These are phyloP conservation scores for Cantharis lateralis DNA, from an alignment of 2,888 invertebrate species.

Conservation along the genomic window DNA sequence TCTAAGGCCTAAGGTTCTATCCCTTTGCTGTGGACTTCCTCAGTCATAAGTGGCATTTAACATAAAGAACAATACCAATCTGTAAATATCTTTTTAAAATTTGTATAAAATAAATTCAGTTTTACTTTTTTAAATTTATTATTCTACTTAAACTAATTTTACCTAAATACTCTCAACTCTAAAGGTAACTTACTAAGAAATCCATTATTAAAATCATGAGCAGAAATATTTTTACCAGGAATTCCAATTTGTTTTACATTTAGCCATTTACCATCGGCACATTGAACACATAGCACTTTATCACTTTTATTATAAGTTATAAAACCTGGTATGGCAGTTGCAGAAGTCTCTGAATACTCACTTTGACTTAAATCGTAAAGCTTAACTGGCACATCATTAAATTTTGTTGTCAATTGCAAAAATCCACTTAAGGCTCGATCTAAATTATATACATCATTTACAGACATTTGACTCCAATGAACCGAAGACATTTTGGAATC, in stretches of 20 bases:
- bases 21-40: no score
- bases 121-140: neutral
- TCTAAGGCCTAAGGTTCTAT: no score
- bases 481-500: slow-evolving; percentile 64
- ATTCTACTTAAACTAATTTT: slow-evolving; percentile 21
- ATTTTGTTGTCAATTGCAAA: slow-evolving; percentile 66
- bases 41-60: no score
- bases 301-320: slow-evolving; percentile 63
- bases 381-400: slow-evolving; percentile 65
- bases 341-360: slow-evolving; percentile 3
- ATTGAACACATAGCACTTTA: slow-evolving; percentile 67
- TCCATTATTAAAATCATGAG: slow-evolving; percentile 85
- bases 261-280: slow-evolving; percentile 68
- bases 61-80: no score
- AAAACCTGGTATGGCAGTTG: slow-evolving; percentile 58
- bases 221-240: slow-evolving; percentile 72
- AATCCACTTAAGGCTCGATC: slow-evolving; percentile 71
- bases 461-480: slow-evolving; percentile 68
- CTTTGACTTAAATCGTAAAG: slow-evolving; percentile 58
- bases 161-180: slow-evolving; percentile 52
- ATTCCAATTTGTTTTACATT: slow-evolving; percentile 68
- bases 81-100: no score
- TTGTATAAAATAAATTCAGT: neutral
- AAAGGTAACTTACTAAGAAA: slow-evolving; percentile 67
- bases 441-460: slow-evolving; percentile 70